These are phyloP conservation scores for Phainopepla nitens DNA, from an alignment of 2,113 vertebrate genomes.

Conservation along the genomic window DNA sequence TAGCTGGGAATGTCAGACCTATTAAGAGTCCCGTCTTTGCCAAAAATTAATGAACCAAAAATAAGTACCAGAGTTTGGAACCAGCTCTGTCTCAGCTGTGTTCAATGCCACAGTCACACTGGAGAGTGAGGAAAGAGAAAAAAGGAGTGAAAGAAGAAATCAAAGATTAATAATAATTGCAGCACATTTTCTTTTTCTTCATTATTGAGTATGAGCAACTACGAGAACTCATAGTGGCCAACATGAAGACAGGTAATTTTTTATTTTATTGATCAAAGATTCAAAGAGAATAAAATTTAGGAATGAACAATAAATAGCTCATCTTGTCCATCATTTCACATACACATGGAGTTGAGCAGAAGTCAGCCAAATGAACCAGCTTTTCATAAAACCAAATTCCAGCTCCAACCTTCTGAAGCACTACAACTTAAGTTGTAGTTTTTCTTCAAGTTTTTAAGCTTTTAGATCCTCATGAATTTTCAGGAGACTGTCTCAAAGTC, in stretches of 20 bases:
- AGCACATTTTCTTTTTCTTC: background rate
- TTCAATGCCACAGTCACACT: background rate
- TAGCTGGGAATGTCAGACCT: background rate
- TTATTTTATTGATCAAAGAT: background rate
- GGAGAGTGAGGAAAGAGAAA: background rate
- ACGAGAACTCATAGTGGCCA: background rate
- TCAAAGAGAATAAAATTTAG: background rate
- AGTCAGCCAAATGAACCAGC: background rate
- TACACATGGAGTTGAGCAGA: background rate
- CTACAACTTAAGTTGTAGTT: background rate
- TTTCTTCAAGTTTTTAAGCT: background rate
- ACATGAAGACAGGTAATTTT: background rate
- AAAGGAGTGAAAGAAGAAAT: background rate
- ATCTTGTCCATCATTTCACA: background rate
- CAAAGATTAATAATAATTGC: background rate
- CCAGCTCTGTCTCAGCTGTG: background rate
- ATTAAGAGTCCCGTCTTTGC: background rate
- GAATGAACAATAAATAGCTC: background rate
- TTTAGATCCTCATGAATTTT: background rate
- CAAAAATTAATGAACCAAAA: conserved; percentile 43
- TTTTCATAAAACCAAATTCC: background rate
- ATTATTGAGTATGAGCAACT: background rate
- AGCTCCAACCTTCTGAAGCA: background rate
- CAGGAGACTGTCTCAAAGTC: background rate
- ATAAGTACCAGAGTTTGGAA: conserved; percentile 13